These are phyloP conservation scores for Myopa testacea DNA, from an alignment of 2,888 invertebrate species.

Conservation along the genomic window DNA sequence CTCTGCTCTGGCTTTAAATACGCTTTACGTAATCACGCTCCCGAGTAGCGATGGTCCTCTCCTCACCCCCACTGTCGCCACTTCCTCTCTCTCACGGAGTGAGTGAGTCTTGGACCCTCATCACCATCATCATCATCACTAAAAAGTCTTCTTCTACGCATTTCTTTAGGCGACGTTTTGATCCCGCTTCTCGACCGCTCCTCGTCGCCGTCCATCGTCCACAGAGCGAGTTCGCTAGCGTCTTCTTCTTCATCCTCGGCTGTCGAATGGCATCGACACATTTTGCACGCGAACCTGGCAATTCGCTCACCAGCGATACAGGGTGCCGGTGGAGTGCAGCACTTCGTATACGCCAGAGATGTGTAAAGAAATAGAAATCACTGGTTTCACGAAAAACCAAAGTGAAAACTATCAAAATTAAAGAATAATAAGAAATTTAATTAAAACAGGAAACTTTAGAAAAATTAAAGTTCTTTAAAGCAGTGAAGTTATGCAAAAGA, in stretches of 20 bases:
- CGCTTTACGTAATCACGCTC: neutral
- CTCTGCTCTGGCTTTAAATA: neutral
- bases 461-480: no score
- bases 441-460: no score
- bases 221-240: slow-evolving; percentile 1
- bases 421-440: no score
- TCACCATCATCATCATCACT: neutral
- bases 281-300: slow-evolving; percentile 17
- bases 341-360: slow-evolving; percentile 4
- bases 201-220: slow-evolving; percentile 34
- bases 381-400: no score
- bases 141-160: neutral
- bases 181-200: slow-evolving; percentile 49
- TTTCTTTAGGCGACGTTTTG: slow-evolving; percentile 48
- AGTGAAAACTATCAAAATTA: no score
- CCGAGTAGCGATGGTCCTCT: no score
- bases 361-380: neutral
- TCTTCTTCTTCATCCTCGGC: slow-evolving; percentile 17
- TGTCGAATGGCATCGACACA: slow-evolving; percentile 21
- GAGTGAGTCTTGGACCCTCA: no score
- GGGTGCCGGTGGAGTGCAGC: neutral
- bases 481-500: no score
- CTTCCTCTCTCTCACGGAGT: neutral
- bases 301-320: neutral
- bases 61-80: neutral